Evolutionary conservation across 2,113 vertebrate genomes (phyloP).

Genomic region (Oncorhynchus clarkii): DNA sequence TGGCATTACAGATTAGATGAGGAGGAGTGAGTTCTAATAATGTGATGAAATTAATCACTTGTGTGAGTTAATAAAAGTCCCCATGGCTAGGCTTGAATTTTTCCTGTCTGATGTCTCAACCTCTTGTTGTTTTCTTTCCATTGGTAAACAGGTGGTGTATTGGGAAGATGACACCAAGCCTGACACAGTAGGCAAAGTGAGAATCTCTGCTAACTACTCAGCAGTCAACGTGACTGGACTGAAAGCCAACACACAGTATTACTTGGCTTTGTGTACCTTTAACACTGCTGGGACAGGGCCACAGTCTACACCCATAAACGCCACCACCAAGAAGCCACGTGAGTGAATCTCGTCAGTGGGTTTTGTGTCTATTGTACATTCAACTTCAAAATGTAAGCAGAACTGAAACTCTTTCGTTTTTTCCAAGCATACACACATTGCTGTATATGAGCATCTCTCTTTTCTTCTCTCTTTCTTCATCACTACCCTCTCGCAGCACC

Average conservation of each 20-base stretch:
- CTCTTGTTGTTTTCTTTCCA: not conserved
- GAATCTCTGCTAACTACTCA: constrained; percentile 83
- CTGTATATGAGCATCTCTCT: not conserved
- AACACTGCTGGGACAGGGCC: constrained; percentile 90
- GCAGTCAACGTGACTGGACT: constrained; percentile 81
- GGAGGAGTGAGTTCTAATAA: constrained; percentile 15
- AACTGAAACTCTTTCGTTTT: too few relatives aligned
- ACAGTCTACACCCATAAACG: constrained; percentile 84
- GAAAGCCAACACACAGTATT: constrained; percentile 83
- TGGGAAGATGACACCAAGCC: constrained; percentile 90
- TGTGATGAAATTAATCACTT: too few relatives aligned
- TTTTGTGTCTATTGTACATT: too few relatives aligned
- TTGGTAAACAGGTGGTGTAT: constrained; percentile 80
- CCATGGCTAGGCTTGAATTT: not conserved
- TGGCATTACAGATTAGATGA: constrained; percentile 36
- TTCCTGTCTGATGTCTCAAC: not conserved
- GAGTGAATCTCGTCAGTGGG: constrained; percentile 44
- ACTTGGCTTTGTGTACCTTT: constrained; percentile 86
- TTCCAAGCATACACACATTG: too few relatives aligned
- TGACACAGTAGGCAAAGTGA: constrained; percentile 82
- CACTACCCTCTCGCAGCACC: constrained; percentile 75
- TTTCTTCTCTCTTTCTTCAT: not conserved
- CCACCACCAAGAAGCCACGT: constrained; percentile 94
- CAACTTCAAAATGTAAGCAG: too few relatives aligned
- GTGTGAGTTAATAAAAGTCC: not conserved